phyloP scores from a whole-genome alignment of 1,140 invertebrate species.

The Lepidotrigona ventralis region DNA sequence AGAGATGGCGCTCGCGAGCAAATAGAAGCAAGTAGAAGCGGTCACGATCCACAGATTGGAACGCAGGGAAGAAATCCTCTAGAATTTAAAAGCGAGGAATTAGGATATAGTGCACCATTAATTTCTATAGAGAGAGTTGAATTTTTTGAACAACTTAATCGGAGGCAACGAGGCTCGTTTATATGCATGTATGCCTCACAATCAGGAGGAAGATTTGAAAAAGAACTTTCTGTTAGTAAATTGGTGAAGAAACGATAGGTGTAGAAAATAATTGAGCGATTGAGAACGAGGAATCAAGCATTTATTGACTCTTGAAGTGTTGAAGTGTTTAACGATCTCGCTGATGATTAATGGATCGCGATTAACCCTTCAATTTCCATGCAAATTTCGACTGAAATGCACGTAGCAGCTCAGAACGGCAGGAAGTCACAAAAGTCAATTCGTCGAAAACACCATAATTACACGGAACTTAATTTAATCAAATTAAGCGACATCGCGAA shows the following conservation, averaged over 20 bases:
- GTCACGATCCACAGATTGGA: slow-evolving; percentile 1
- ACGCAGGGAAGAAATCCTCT: slow-evolving; percentile 37
- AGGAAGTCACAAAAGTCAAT: too few species aligned
- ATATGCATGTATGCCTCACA: neutral
- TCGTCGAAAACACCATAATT: too few species aligned
- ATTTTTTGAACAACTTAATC: neutral
- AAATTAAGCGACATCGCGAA: too few species aligned
- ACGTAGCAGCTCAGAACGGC: too few species aligned
- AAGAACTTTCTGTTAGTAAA: too few species aligned
- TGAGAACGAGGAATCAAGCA: too few species aligned
- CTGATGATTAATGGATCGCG: too few species aligned
- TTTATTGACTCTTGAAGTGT: too few species aligned
- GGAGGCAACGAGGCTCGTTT: neutral
- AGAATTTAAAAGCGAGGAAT: slow-evolving; percentile 26
- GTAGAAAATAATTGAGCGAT: neutral
- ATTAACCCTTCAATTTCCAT: too few species aligned
- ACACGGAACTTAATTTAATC: too few species aligned
- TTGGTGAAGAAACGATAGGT: neutral
- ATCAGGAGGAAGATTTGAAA: neutral
- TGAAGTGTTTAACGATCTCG: too few species aligned
- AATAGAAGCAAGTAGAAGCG: slow-evolving; percentile 28
- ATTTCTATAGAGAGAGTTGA: neutral
- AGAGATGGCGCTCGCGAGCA: slow-evolving; percentile 18
- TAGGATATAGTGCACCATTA: neutral
- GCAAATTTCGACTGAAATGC: too few species aligned